phyloP scores from a whole-genome alignment of 2,113 vertebrate species.

The Hyperopisus bebe region DNA sequence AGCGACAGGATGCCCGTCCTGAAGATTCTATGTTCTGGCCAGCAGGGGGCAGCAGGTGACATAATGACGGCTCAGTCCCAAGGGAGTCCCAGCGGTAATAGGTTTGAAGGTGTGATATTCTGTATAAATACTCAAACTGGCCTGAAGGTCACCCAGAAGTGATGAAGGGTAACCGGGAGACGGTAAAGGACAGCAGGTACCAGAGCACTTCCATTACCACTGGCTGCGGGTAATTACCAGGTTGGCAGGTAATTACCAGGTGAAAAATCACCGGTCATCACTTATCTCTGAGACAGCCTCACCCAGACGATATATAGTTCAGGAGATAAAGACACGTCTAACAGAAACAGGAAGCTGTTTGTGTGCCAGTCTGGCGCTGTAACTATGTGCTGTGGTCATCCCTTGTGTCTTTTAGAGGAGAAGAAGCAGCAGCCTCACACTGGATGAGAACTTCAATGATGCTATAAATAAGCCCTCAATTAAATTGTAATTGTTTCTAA shows the following conservation, averaged over 20 bases:
- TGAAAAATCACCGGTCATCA: slow-evolving; percentile 1
- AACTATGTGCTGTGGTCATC: not conserved
- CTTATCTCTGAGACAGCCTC: not conserved
- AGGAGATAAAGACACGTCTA: not conserved
- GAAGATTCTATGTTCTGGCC: not conserved
- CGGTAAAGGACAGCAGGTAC: not conserved
- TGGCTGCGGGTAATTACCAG: not conserved
- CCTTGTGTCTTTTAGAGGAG: not conserved
- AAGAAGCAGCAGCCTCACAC: not conserved
- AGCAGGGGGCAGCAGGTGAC: not conserved
- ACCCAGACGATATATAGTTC: not conserved
- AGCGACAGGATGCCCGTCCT: not conserved
- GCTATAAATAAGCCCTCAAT: not conserved
- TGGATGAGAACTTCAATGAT: not conserved
- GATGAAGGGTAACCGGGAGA: not conserved
- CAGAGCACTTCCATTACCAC: not conserved
- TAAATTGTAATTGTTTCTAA: not conserved
- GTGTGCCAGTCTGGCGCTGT: not conserved
- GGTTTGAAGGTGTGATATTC: not conserved
- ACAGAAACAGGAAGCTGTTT: not conserved
- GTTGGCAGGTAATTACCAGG: not conserved
- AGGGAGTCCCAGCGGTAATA: not conserved
- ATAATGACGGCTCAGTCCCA: not conserved
- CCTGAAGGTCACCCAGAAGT: not conserved
- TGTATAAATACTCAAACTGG: not conserved